Evolutionary conservation across 2,888 invertebrate genomes (phyloP), one percentile per base, ranked within the genome.

Genomic region (Anodontia alba): DNA sequence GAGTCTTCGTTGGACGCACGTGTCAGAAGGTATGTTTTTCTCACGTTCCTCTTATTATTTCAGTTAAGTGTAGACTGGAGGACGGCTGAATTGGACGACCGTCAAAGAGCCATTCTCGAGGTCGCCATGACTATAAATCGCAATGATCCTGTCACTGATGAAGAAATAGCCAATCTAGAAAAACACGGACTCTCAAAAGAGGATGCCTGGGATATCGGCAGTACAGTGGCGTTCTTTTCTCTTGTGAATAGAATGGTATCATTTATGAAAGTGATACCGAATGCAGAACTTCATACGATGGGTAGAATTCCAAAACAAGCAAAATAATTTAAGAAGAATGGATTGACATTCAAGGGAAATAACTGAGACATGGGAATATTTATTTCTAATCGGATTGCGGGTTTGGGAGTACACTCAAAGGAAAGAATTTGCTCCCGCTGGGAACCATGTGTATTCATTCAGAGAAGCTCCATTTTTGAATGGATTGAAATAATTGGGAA

Each of bases 171-270:
- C 51, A 84, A 84, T 31, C 84, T 93, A 1, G 81, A 88, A 70
- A 69, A 81, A 12, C 87, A 90, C 69, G 92, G 92, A 15, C 78
- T 93, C 36, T 81, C 82, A 8, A 66, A 76, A 51, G 93, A 92
- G 33, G 93, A 93, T 87, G 89, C 88, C n/a, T 93, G 93, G 93
- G 92, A 92, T 78, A 92, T 93, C 69, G 92, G 92, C 0, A 84
- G 92, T 7, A 90, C 92, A 15, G 87, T 88, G 1, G 87, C 92
- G 1, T 83, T 93, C 8, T 91, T 92, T 86, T 90, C 92, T 5
- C 49, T 93, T 75, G 91, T 92, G 20, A 93, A 92, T 73, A 80
- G 93, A 33, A 90, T 91, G 89, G 92, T 92, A 2, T 90, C 88
- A 76, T 74, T 91, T 0, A 88, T 88, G 26, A 87, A 86, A 23